phyloP scores from a whole-genome alignment of 1,140 invertebrate species.

The Habropoda laboriosa region DNA sequence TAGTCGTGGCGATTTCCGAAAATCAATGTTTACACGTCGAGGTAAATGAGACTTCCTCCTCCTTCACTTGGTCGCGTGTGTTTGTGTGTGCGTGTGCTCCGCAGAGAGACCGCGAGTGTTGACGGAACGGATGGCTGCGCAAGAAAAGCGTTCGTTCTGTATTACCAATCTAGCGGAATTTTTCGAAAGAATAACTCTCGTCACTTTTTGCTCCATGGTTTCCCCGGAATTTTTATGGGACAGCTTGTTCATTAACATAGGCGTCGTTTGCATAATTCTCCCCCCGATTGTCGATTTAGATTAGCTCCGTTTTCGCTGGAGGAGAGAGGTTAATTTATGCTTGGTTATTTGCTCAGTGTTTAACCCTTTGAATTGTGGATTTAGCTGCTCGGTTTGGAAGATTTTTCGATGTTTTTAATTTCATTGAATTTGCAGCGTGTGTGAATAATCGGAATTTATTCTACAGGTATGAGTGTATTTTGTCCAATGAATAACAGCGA shows the following conservation, averaged over 20 bases:
- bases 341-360: neutral
- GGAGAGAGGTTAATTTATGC: too few relatives aligned
- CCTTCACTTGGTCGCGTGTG: constrained; percentile 32
- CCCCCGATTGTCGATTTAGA: neutral
- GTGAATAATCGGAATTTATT: too few relatives aligned
- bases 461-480: too few relatives aligned
- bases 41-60: constrained; percentile 45
- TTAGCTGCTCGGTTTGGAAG: too few relatives aligned
- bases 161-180: neutral
- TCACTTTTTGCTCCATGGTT: neutral
- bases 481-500: too few relatives aligned
- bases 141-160: constrained; percentile 60
- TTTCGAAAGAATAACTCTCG: neutral
- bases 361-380: neutral
- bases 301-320: neutral
- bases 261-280: neutral
- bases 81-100: too few relatives aligned
- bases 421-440: neutral
- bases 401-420: too few relatives aligned
- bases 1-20: constrained; percentile 34
- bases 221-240: too few relatives aligned
- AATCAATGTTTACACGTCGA: constrained; percentile 44
- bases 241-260: neutral
- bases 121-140: constrained; percentile 61
- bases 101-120: constrained; percentile 55